Evolutionary conservation across 1,140 invertebrate genomes (phyloP), one percentile per base, ranked within the genome.

Genomic region (Drosophila triauraria): DNA sequence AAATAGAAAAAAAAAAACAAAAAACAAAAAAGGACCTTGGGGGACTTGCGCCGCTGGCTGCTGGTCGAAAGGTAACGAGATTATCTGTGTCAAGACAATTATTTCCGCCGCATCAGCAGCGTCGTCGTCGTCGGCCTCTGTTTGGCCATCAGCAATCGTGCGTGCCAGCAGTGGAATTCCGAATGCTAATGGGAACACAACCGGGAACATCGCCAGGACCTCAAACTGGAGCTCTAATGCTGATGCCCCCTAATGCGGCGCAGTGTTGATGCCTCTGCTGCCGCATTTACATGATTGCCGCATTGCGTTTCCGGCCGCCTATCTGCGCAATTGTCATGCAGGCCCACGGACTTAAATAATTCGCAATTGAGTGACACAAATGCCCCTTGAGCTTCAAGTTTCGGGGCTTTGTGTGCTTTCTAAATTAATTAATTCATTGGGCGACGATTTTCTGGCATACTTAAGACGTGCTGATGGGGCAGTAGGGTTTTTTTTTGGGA

Each of bases 31-130:
- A 60, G 51, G 44, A 27, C 47, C 20, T 30, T 20, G 46, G 44
- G 60, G 46, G 48, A 17, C 35, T 56, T 35, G 40, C 30, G 50
- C 38, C 23, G 17, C 44, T 27, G 17, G 50, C 51, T 48, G 60
- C 68, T 75, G 82, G 70, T 53, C 80, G 65, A 77, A 85, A 83
- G 84, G 84, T 91, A 91, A 91, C 90, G 59, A 91, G 90, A 91
- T 91, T 91, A 91, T 91, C 86, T 91, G 79, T 90, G 90, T 91
- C 85, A 91, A 91, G 90, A 91, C 90, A 91, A 91, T 91, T 91
- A 91, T 86, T 91, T 91, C 85, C 90, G 77, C 90, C 79, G 90
- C 90, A 83, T 91, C 90, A 91, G 81, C 81, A 80, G 72, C 64
- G 53, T 32, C 53, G 32, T 13, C 53, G 40, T n/a, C 13, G 40